Evolutionary conservation across 2,888 invertebrate genomes (phyloP).

Genomic region (Odontocerum albicorne): DNA sequence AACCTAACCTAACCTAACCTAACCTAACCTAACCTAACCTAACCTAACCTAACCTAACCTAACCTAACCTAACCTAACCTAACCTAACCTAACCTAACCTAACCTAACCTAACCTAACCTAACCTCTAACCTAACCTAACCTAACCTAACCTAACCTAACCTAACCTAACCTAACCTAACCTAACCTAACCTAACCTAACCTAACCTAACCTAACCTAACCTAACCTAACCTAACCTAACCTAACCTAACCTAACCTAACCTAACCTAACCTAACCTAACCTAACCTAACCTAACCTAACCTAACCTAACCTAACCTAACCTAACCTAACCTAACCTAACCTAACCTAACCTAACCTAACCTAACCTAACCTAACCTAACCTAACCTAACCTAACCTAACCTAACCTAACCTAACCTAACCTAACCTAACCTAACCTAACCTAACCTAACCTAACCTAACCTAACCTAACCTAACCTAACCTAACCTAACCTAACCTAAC

Average conservation of each 20-base stretch:
- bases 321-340: conserved; percentile 2
- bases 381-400: conserved; percentile 15
- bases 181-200: conserved; percentile 11
- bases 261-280: conserved; percentile 13
- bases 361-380: conserved; percentile 15
- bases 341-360: conserved; percentile 12
- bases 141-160: conserved; percentile 11
- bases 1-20: conserved; percentile 20
- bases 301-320: conserved; percentile 18
- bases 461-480: no score
- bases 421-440: no score
- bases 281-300: conserved; percentile 14
- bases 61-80: conserved; percentile 11
- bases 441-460: conserved; percentile 9
- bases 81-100: conserved; percentile 10
- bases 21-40: conserved; percentile 17
- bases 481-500: conserved; percentile 4
- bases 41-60: conserved; percentile 19
- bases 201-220: conserved; percentile 11
- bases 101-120: conserved; percentile 11
- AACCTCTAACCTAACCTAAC: conserved; percentile 10
- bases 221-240: conserved; percentile 11
- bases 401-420: conserved; percentile 15
- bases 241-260: conserved; percentile 11
- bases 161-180: conserved; percentile 11